A percentile compares a stretch with the other conserved stretches of the same genome.
phyloP scores from a whole-genome alignment of 2,888 invertebrate genomes.

The Argyresthia goedartella region DNA sequence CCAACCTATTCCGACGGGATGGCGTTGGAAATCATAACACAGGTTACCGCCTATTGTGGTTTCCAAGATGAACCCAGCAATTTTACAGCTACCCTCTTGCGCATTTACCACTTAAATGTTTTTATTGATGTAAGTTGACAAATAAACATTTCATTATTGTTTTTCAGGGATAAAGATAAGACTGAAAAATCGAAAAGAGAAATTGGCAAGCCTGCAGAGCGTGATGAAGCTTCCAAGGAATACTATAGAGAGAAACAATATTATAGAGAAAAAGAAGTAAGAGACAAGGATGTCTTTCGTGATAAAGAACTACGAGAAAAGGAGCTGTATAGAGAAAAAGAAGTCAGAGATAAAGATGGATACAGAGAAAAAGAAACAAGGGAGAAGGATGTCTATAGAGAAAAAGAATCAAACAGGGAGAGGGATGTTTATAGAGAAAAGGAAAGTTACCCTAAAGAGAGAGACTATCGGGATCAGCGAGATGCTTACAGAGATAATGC shows the following conservation, averaged over 20 bases:
- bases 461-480: slow-evolving; percentile 30
- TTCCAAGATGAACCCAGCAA: too few species aligned
- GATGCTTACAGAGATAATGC: slow-evolving; percentile 28
- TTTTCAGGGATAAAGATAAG: slow-evolving; percentile 61
- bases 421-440: slow-evolving; percentile 27
- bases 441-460: slow-evolving; percentile 17
- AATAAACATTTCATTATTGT: background rate
- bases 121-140: too few species aligned
- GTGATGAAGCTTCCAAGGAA: slow-evolving; percentile 58
- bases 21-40: too few species aligned
- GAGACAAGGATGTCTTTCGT: slow-evolving; percentile 28
- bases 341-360: slow-evolving; percentile 25
- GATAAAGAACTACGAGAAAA: slow-evolving; percentile 24
- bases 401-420: slow-evolving; percentile 13
- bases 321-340: slow-evolving; percentile 28
- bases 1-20: too few species aligned
- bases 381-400: slow-evolving; percentile 36
- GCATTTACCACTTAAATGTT: too few species aligned
- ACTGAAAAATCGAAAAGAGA: slow-evolving; percentile 55
- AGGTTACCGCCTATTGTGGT: too few species aligned
- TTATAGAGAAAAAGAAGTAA: slow-evolving; percentile 35
- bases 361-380: slow-evolving; percentile 36
- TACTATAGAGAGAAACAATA: slow-evolving; percentile 62
- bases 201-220: slow-evolving; percentile 40
- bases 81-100: too few species aligned